Conservation (phyloP, 2,113 vertebrate species). For the Ictidomys tridecemlineatus region DNA sequence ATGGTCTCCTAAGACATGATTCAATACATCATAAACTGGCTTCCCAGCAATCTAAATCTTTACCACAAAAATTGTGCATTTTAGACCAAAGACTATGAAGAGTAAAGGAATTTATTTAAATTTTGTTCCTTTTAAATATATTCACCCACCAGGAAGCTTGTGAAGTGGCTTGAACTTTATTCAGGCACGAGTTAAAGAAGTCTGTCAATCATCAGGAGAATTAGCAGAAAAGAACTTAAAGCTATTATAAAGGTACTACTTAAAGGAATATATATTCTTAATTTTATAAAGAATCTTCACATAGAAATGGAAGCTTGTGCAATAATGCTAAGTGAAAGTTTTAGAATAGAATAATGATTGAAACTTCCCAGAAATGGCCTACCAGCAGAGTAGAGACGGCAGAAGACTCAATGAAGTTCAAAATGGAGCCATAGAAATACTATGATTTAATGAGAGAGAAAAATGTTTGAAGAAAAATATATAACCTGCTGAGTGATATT, state of each 20-base stretch:
- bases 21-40: neutral
- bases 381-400: neutral
- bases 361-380: neutral
- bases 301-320: neutral
- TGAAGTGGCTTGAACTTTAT: neutral
- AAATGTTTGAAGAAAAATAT: neutral
- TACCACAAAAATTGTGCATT: neutral
- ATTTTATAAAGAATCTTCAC: neutral
- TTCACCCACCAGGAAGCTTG: neutral
- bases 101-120: neutral
- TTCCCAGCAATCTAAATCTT: neutral
- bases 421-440: neutral
- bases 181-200: neutral
- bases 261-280: neutral
- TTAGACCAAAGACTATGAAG: fast-evolving
- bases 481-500: neutral
- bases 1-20: neutral
- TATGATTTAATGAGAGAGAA: neutral
- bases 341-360: neutral
- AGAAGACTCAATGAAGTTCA: neutral
- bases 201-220: neutral
- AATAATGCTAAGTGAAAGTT: neutral
- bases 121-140: neutral
- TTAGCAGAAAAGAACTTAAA: neutral
- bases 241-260: neutral